A percentile compares a stretch with the other conserved stretches of the same genome.
phyloP scores from a whole-genome alignment of 2,888 invertebrate species.

The Syritta pipiens region DNA sequence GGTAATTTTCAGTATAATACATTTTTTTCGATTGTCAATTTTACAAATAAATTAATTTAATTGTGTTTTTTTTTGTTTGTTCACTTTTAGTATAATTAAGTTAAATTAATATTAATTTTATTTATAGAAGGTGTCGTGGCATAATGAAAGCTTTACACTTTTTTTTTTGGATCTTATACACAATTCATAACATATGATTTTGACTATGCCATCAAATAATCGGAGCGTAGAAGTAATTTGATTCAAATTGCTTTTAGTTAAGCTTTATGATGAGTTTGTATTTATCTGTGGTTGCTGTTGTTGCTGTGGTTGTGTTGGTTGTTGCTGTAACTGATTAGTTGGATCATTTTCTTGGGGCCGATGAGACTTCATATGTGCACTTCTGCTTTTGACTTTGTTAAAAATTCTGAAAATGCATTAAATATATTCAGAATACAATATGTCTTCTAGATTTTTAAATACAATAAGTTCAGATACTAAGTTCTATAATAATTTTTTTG shows the following conservation, averaged over 20 bases:
- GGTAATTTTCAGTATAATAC: conserved; percentile 71
- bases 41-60: conserved; percentile 61
- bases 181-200: conserved; percentile 30
- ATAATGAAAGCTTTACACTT: conserved; percentile 40
- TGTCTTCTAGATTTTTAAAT: conserved; percentile 78
- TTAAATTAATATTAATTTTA: conserved; percentile 44
- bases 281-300: conserved; percentile 56
- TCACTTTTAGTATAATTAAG: conserved; percentile 28
- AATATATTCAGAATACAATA: no score
- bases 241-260: conserved; percentile 62
- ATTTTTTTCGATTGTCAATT: conserved; percentile 71
- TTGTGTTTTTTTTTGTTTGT: conserved; percentile 1
- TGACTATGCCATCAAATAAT: conserved; percentile 58
- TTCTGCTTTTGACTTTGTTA: conserved; percentile 98
- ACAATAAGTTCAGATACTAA: conserved; percentile 55
- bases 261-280: conserved; percentile 60
- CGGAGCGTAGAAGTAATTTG: conserved; percentile 59
- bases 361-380: conserved; percentile 99
- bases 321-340: conserved; percentile 69
- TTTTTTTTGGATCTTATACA: conserved; percentile 23
- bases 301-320: conserved; percentile 61
- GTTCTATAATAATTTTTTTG: neutral
- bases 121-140: conserved; percentile 49
- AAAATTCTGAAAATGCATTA: conserved; percentile 94
- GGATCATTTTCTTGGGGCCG: conserved; percentile 91